phyloP scores from a whole-genome alignment of 2,888 invertebrate species.

The Eupelmus urozonus region DNA sequence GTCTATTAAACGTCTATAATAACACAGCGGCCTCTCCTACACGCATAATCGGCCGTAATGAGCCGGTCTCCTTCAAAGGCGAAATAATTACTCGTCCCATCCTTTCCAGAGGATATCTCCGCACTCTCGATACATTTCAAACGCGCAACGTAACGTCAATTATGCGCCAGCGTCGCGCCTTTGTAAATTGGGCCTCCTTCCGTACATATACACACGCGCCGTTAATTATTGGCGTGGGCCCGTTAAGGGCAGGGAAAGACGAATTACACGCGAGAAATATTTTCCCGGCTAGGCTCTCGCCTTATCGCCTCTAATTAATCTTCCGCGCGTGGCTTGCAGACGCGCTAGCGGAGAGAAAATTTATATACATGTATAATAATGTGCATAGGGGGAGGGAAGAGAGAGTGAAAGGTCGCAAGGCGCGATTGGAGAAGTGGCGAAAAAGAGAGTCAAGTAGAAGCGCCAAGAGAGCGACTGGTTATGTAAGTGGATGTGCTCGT shows the following conservation, averaged over 20 bases:
- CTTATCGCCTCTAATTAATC: slow-evolving; percentile 38
- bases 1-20: slow-evolving; percentile 35
- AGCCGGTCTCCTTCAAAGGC: slow-evolving; percentile 26
- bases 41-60: slow-evolving; percentile 16
- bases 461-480: neutral
- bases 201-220: neutral
- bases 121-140: neutral
- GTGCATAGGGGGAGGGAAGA: neutral
- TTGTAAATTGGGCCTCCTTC: slow-evolving; percentile 1
- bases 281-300: neutral
- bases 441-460: slow-evolving; percentile 1
- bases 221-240: slow-evolving; percentile 5
- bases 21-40: neutral
- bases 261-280: neutral
- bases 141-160: slow-evolving; percentile 13
- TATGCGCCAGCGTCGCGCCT: slow-evolving; percentile 16
- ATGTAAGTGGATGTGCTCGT: neutral
- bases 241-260: neutral
- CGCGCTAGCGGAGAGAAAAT: neutral
- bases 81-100: neutral
- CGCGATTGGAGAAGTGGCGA: slow-evolving; percentile 10
- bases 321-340: slow-evolving; percentile 3
- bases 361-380: neutral
- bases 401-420: slow-evolving; percentile 12
- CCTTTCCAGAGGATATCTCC: no score